Percentiles rank a stretch among this genome's conserved stretches.
phyloP scores from a whole-genome alignment of 2,888 invertebrate genomes.

The Tetranychus piercei region DNA sequence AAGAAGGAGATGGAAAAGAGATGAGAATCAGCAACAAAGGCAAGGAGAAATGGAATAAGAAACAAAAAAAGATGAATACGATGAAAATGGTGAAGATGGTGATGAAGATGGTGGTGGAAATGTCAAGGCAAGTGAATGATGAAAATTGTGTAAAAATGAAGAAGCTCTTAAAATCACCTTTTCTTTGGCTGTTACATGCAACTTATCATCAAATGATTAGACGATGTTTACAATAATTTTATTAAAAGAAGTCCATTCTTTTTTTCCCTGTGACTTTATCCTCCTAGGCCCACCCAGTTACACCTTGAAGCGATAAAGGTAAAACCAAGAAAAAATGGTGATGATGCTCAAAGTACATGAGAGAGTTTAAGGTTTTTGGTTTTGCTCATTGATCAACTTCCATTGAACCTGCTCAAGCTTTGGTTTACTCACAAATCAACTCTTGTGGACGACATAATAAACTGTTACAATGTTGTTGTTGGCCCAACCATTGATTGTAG shows the following conservation, averaged over 20 bases:
- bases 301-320: not conserved
- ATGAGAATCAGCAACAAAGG: not conserved
- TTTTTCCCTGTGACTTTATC: not conserved
- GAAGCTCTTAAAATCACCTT: too few species aligned
- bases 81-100: conserved; percentile 2
- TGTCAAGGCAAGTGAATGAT: not conserved
- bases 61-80: not conserved
- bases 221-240: not conserved
- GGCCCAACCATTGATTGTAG: too few species aligned
- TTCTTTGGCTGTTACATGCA: too few species aligned
- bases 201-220: not conserved
- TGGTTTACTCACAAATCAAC: too few species aligned
- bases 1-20: not conserved
- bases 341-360: not conserved
- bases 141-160: not conserved
- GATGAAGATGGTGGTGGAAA: not conserved
- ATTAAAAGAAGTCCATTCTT: too few species aligned
- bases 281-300: not conserved
- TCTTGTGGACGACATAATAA: too few species aligned
- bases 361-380: not conserved
- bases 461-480: too few species aligned
- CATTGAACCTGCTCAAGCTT: not conserved
- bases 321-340: not conserved
- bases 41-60: not conserved
- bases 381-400: not conserved